Base-by-base conservation (phyloP, 2,888 invertebrate genomes). In the Agrilus cyanescens region DNA sequence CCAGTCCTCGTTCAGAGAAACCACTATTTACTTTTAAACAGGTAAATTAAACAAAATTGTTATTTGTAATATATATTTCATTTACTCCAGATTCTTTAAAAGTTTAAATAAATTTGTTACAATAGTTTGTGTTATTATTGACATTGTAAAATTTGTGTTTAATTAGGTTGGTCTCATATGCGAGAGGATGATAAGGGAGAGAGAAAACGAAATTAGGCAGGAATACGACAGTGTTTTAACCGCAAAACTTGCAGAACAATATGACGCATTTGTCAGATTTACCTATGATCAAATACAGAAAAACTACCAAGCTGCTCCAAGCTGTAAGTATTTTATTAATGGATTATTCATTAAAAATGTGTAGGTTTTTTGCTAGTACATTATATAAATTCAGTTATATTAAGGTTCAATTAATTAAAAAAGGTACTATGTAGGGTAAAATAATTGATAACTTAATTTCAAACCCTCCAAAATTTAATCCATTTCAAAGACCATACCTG, bases 251-350 rank as follows among this genome's bases (percentile, higher is more conserved):
- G 89, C 94, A 48, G 97, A 98, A 72, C 96, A 97, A 71, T 97
- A 97, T 65, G 96, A 97, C 68, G 90, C 95, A 61, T 98, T 97
- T 69, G 93, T 96, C 50, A 93, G 93, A 71, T 97, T 97, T 71
- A 96, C 96, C 57, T 85, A 90, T 58, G 97, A 98, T 73, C 96
- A 97, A 76, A 86, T 97, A 61, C 87, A 87, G 63, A 83, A 78
- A 69, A 76, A 79, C 59, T 82, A 73, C 49, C 60, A 60, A 51
- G 59, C 60, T 52, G 60, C 61, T 50, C 67, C 68, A 51, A 68
- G 67, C 57, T 68, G 68, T 68, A 61, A 65, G 67, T 65, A 56
- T 50, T 12, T 25, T 37, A 13, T 20, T 25, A 25, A 2, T 25
- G 3, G 10, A 25, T 25, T 4, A 25, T 25, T 25, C 12, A 12